Conservation (phyloP, 2,113 vertebrate genomes). For the Dissostichus mawsoni region DNA sequence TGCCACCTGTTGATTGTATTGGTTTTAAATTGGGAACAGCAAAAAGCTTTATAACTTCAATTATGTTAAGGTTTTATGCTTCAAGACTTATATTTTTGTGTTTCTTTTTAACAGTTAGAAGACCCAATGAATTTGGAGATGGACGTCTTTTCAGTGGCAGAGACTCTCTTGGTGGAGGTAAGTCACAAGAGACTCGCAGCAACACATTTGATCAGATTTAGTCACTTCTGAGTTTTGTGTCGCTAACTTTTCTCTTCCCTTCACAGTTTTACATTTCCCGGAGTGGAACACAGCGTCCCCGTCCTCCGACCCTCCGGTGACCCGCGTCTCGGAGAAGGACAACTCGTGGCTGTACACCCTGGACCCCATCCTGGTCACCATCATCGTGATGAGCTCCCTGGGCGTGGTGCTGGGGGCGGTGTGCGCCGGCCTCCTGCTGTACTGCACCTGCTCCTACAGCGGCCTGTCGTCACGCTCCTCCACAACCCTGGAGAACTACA, state of each 20-base stretch:
- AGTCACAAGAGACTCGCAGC: background rate
- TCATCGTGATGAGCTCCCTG: slow-evolving; percentile 98
- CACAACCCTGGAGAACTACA: slow-evolving; percentile 99
- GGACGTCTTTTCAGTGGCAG: slow-evolving; percentile 73
- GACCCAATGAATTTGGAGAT: slow-evolving; percentile 71
- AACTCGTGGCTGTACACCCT: slow-evolving; percentile 96
- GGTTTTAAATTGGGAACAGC: background rate
- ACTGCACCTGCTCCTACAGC: slow-evolving; percentile 96
- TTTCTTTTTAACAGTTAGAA: slow-evolving; percentile 75
- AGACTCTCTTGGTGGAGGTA: slow-evolving; percentile 75
- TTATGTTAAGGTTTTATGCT: background rate
- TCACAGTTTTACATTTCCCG: slow-evolving; percentile 62
- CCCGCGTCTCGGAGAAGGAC: slow-evolving; percentile 88
- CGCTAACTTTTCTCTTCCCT: background rate
- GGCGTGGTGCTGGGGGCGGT: slow-evolving; percentile 95
- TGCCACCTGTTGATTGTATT: background rate
- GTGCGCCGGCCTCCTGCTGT: slow-evolving; percentile 94
- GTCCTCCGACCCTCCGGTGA: slow-evolving; percentile 76
- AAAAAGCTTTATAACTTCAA: background rate
- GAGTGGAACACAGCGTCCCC: slow-evolving; percentile 76
- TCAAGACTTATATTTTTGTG: slow-evolving; percentile 38
- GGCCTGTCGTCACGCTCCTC: slow-evolving; percentile 95
- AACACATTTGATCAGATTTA: background rate
- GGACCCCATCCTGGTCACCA: slow-evolving; percentile 98
- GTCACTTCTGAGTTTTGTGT: background rate